Evolutionary conservation across 2,888 invertebrate species (phyloP), one percentile per base, ranked within the genome.

Genomic region (Drosophila leonis): DNA sequence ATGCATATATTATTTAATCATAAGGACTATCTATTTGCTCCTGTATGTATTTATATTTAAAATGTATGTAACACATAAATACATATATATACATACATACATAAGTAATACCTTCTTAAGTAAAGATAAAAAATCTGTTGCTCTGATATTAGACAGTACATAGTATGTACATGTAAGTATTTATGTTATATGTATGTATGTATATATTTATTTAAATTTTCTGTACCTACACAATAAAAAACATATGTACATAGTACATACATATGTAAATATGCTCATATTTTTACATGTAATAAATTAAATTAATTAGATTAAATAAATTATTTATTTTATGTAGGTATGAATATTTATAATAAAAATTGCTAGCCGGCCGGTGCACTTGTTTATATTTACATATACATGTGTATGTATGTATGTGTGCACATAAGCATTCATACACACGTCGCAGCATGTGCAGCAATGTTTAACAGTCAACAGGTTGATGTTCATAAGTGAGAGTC

Each of bases 291-390:
- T 24, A 24, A 2, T 15, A 37, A 37, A 37, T 33, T 33, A 33
- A 10, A 33, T 12, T 33, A 12, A 12, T 4, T 35, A 4, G 4
- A 0, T 13, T 39, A 39, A n/a, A n/a, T n/a, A 9, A n/a, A 46
- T 20, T 20, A 18, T 1, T 10, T 10, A 4, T 18, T 41, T 10
- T 42, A n/a, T n/a, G n/a, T n/a, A n/a, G n/a, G 20, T 42, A 42
- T 42, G 20, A 1, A 42, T 6, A 39, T 39, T n/a, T 42, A 20
- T 42, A 42, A 42, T 20, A 15, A 4, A 1, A 27, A 29, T 10
- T n/a, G 2, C n/a, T 18, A 31, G 18, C 48, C 48, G 48, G 48
- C 48, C 48, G 48, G 31, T 49, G 18, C 31, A 49, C 48, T 48
- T n/a, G 48, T n/a, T 48, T 29, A n/a, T 31, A n/a, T 29, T 29